Evolutionary conservation across 1,140 invertebrate species (phyloP).

Genomic region (Ips nitidus): DNA sequence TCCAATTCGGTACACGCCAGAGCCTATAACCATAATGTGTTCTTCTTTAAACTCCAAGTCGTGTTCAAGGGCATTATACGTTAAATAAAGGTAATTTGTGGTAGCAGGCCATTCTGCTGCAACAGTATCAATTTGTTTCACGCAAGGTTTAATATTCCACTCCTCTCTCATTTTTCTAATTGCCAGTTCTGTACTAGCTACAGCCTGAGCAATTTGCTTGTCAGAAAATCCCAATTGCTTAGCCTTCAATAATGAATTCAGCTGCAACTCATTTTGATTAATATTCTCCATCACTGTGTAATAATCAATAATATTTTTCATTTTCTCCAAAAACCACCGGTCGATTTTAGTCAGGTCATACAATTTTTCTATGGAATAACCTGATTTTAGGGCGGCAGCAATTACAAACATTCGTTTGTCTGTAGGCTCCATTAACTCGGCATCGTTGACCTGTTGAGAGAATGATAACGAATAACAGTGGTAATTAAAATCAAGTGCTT

Average conservation of each 20-base stretch:
- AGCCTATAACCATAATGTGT: constrained; percentile 86
- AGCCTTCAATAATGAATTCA: constrained; percentile 70
- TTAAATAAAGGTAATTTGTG: constrained; percentile 98
- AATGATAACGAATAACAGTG: not conserved
- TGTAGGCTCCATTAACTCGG: constrained; percentile 89
- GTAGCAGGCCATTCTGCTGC: constrained; percentile 98
- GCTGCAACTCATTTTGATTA: constrained; percentile 60
- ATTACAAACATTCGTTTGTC: constrained; percentile 97
- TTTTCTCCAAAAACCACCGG: constrained; percentile 93
- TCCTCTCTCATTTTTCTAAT: constrained; percentile 75
- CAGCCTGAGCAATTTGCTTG: constrained; percentile 88
- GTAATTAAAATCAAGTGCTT: no score
- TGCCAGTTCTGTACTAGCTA: constrained; percentile 84
- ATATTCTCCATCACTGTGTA: constrained; percentile 66
- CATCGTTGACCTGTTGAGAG: constrained; percentile 63
- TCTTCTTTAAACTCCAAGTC: constrained; percentile 85
- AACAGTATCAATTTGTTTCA: constrained; percentile 99
- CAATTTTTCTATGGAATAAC: constrained; percentile 79
- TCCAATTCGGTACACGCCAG: constrained; percentile 98
- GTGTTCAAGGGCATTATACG: constrained; percentile 88
- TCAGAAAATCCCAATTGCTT: constrained; percentile 98
- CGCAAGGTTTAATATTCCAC: constrained; percentile 76
- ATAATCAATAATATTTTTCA: constrained; percentile 88
- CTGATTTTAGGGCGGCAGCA: constrained; percentile 83
- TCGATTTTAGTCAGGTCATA: constrained; percentile 97